Evolutionary conservation across 2,888 invertebrate genomes (phyloP), one percentile per base, ranked within the genome.

Genomic region (Melanargia galathea): DNA sequence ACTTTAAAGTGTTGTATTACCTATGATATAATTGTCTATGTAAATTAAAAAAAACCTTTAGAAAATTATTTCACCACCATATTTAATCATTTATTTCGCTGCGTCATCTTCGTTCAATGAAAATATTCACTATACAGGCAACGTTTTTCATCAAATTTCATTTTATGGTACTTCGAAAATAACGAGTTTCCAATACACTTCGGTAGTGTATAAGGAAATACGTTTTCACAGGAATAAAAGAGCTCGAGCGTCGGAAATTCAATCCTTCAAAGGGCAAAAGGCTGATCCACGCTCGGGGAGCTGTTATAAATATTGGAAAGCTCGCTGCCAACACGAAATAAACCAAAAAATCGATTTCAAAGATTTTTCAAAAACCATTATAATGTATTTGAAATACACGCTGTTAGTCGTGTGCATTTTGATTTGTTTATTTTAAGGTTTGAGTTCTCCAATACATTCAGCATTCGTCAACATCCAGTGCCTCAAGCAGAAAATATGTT

Each of bases 271-370:
- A 30, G 63, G 58, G 52, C 24, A 54, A 63, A n/a, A 63, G 52
- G 46, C 58, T 58, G 52, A 63, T 57, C 51, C 24, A 52, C 33
- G 30, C 24, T 13, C 45, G 35, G 62, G 62, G 45, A 58, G 22
- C 49, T 46, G 57, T 62, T 57, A 51, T 57, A 62, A 62, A 58
- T 63, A 58, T 63, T 63, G 54, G 46, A 63, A 63, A 58, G 22
- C 38, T 58, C 52, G 52, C 52, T 35, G 45, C 52, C 40, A 24
- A 18, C 33, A 33, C 30, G 30, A 51, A 57, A 45, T 51, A 26
- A 56, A 62, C 51, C 38, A 45, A 57, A 35, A 61, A 62, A 62
- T 62, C 43, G n/a, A n/a, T n/a, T n/a, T n/a, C n/a, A n/a, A n/a
- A n/a, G n/a, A n/a, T n/a, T n/a, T 54, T 56, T 49, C 46, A 26